phyloP scores from a whole-genome alignment of 2,113 vertebrate species.

The Callopanchax toddi region DNA sequence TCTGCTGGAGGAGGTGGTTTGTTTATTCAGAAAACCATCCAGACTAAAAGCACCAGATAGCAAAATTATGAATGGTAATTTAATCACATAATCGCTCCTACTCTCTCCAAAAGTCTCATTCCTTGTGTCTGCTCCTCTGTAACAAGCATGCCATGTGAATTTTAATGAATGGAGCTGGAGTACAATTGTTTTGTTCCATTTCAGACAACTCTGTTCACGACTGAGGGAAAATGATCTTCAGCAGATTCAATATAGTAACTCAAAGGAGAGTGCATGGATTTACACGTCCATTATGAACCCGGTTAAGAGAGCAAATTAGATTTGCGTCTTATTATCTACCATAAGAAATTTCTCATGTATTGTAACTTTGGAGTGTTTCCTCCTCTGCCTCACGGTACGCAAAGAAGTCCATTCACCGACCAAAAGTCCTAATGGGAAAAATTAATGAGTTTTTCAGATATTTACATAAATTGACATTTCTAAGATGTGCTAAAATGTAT shows the following conservation, averaged over 20 bases:
- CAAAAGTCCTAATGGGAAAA: not conserved
- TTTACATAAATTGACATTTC: not conserved
- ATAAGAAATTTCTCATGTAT: slow-evolving; percentile 26
- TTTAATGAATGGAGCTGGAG: slow-evolving; percentile 48
- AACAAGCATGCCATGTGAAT: slow-evolving; percentile 62
- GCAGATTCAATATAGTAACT: slow-evolving; percentile 43
- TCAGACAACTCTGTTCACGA: slow-evolving; percentile 35
- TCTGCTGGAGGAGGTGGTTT: slow-evolving; percentile 27
- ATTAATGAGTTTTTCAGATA: not conserved
- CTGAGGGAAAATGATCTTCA: slow-evolving; percentile 42
- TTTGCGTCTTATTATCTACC: slow-evolving; percentile 25
- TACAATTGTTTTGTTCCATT: slow-evolving; percentile 56
- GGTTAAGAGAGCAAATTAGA: slow-evolving; percentile 38
- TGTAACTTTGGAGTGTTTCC: slow-evolving; percentile 6
- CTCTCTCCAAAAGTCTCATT: slow-evolving; percentile 65
- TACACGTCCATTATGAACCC: slow-evolving; percentile 34
- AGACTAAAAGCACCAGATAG: slow-evolving; percentile 61
- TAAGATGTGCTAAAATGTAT: not conserved
- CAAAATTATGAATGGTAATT: slow-evolving; percentile 72
- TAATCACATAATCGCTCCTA: slow-evolving; percentile 68
- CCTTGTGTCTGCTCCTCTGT: slow-evolving; percentile 54
- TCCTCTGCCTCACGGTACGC: not conserved
- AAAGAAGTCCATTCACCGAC: slow-evolving; percentile 7
- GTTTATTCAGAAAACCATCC: slow-evolving; percentile 56
- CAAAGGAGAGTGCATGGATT: slow-evolving; percentile 27